Evolutionary conservation across 2,797 vertebrate species (phyloP).

Genomic region (Trematomus bernacchii): DNA sequence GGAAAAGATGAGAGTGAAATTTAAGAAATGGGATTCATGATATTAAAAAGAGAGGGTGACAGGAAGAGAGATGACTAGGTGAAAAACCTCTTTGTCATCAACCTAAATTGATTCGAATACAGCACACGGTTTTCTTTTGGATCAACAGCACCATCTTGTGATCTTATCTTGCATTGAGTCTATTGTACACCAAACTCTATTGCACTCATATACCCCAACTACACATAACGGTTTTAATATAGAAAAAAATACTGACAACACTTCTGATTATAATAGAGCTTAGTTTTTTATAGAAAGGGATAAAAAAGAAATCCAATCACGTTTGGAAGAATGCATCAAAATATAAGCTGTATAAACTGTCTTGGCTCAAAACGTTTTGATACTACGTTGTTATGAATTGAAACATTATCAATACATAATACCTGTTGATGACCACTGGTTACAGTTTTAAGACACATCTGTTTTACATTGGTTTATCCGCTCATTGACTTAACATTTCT

Average conservation of each 20-base stretch:
- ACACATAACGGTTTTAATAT: slow-evolving; percentile 14
- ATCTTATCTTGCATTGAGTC: slow-evolving; percentile 26
- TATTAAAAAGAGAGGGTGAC: neutral
- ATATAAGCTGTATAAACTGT: neutral
- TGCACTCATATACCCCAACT: neutral
- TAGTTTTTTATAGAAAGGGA: slow-evolving; percentile 1
- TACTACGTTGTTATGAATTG: neutral
- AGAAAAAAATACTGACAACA: neutral
- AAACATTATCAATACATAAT: neutral
- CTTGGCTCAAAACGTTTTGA: neutral
- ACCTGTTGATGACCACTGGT: neutral
- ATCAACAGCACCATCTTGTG: slow-evolving; percentile 82
- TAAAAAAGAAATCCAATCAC: neutral
- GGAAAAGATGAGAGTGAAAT: slow-evolving; percentile 34
- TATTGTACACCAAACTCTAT: slow-evolving; percentile 6
- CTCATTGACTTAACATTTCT: slow-evolving; percentile 17
- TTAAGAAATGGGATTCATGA: slow-evolving; percentile 27
- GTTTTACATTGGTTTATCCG: slow-evolving; percentile 9
- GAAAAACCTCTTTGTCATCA: slow-evolving; percentile 47
- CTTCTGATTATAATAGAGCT: neutral
- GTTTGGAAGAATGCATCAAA: neutral
- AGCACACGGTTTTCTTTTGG: slow-evolving; percentile 32
- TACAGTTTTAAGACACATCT: neutral
- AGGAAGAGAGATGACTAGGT: slow-evolving; percentile 26
- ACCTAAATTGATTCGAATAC: slow-evolving; percentile 2